Evolutionary conservation across 2,113 vertebrate genomes (phyloP), one percentile per base, ranked within the genome.

Genomic region (Corapipo altera): DNA sequence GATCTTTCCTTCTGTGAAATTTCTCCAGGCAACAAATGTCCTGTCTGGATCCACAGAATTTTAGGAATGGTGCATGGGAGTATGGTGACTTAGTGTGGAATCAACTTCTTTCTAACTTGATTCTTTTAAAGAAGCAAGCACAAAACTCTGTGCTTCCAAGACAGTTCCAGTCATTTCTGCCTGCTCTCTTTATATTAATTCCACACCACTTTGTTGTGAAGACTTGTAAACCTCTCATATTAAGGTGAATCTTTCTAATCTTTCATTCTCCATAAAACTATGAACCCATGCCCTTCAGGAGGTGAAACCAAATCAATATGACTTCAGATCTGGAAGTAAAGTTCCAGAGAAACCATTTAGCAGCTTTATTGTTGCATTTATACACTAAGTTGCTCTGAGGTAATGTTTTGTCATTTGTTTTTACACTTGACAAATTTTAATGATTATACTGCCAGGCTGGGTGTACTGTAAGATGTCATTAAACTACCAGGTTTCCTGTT

Each of bases 391-490:
- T 91, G 57, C 93, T 96, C 93, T 88, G 64, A 81, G 93, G 69
- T 95, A 96, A 95, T 84, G 32, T 94, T 97, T 95, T 96, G 96
- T 96, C 90, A 96, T 97, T 91, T 6, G 0, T 81, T 97, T 95
- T 94, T 92, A 94, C 94, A 95, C 95, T 94, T 96, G 96, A 96
- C 59, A 70, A 96, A 92, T 85, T 95, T 95, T 96, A 95, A 96
- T 95, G 88, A 93, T 95, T 94, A 49, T 81, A 84, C 93, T 94
- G 72, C 93, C 44, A 72, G 71, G 94, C 86, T 93, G 74, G 49
- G 77, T 94, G 75, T 94, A 92, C 61, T 86, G 61, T 91, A 89
- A 88, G 73, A 85, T 92, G 93, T 62, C 88, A 91, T 95, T 96
- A 95, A 93, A 96, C 74, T 93, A 89, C 83, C 49, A 80, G 48